phyloP scores from a whole-genome alignment of 2,797 vertebrate genomes.

The Denticeps clupeoides region DNA sequence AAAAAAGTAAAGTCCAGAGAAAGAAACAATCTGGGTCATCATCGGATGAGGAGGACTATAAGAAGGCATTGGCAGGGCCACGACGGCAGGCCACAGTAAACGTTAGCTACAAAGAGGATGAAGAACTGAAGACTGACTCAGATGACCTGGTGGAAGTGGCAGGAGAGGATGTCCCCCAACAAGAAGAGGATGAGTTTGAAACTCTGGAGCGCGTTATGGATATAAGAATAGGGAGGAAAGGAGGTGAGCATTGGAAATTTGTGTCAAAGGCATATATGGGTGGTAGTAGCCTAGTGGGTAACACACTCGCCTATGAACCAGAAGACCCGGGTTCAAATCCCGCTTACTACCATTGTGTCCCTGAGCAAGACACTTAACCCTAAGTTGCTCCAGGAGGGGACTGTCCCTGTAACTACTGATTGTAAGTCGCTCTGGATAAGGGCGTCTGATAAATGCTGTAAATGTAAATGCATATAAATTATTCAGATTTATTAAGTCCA shows the following conservation, averaged over 20 bases:
- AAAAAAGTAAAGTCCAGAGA: conserved; percentile 68
- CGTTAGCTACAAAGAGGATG: conserved; percentile 96
- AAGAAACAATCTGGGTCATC: conserved; percentile 78
- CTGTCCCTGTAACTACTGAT: too few species aligned
- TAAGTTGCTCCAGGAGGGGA: too few species aligned
- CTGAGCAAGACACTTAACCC: too few species aligned
- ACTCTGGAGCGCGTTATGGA: conserved; percentile 96
- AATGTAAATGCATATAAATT: too few species aligned
- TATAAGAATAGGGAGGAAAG: conserved; percentile 77
- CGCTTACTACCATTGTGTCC: too few species aligned
- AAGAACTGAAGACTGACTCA: conserved; percentile 94
- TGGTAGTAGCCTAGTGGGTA: too few species aligned
- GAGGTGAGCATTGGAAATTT: conserved; percentile 56
- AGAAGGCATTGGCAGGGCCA: conserved; percentile 63
- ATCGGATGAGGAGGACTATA: conserved; percentile 79
- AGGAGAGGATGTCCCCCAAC: conserved; percentile 90
- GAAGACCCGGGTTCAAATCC: too few species aligned
- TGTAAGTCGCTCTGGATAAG: too few species aligned
- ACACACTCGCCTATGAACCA: too few species aligned
- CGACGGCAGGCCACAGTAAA: conserved; percentile 94
- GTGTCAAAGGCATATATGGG: not conserved
- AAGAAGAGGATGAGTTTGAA: conserved; percentile 96
- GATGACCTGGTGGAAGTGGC: conserved; percentile 90
- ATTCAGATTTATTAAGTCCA: too few species aligned
- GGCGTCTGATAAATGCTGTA: too few species aligned